Base-by-base conservation (phyloP, 2,113 vertebrate genomes). In the Chascanopsetta lugubris region DNA sequence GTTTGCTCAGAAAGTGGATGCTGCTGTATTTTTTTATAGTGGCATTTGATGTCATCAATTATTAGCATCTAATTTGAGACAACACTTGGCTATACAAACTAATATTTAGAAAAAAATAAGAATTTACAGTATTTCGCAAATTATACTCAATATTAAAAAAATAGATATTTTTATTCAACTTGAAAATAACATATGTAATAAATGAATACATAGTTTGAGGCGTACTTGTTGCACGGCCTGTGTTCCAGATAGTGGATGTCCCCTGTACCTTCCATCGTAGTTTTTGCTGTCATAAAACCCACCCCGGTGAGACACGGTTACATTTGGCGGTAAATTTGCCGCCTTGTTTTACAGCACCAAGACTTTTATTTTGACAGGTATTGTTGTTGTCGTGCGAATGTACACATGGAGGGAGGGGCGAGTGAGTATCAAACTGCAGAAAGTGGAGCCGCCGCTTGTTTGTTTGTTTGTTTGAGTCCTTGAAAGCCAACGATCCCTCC, bases 391-490 rank as follows among this genome's bases (percentile, higher is more conserved):
- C n/a, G n/a, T n/a, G n/a, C n/a, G 3, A 0, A 40, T 10, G 58
- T 57, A 34, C 18, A 51, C 53, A 32, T 3, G 9, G 42, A 21
- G 46, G 36, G n/a, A n/a, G n/a, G n/a, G n/a, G n/a, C n/a, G n/a
- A n/a, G 5, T 22, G 53, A 70, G 61, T 64, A 68, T 70, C 45
- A 59, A 57, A 67, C 20, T 58, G 21, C 8, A 57, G 17, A 36
- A 34, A 70, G 27, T 59, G 30, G 6, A 59, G 65, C 63, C 65
- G 0, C 6, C 40, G 75, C 78, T 64, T 83, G 62, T 65, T 64
- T 79, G 68, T 70, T 77, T 80, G 72, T 80, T 84, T 75, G 75
- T 66, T n/a, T n/a, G n/a, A n/a, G n/a, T n/a, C n/a, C n/a, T n/a
- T n/a, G n/a, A n/a, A n/a, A 62, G 55, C 18, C 38, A 69, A 65